Base-by-base conservation (phyloP, 2,888 invertebrate genomes). In the Ephialtes manifestator region DNA sequence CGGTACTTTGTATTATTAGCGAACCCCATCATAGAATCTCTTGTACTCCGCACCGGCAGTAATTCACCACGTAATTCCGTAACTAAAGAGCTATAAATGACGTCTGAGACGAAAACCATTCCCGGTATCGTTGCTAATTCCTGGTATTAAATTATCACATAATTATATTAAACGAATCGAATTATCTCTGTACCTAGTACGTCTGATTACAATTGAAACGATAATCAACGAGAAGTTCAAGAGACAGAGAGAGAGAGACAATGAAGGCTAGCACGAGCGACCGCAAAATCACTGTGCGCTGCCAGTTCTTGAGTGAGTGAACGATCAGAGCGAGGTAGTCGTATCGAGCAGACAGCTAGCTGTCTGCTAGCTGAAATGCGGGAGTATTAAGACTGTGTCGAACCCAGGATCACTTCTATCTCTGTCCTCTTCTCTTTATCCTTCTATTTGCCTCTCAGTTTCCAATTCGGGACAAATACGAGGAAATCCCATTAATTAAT, bases 401-500 rank as follows among this genome's bases (percentile, higher is more conserved):
- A 75, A 35, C 15, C 31, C 11, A 11, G 20, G 51, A 35, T 48
- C 60, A 63, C 24, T 39, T 46, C 70, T 46, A 20, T 48, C 13
- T 24, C 35, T 7, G 31, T 58, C 55, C 48, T 8, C 5, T 31
- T 5, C 18, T 28, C 7, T 28, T 7, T 20, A 4, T 35, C 51
- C 48, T 18, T 58, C 46, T 18, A 24, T 63, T 63, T 35, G 75
- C 48, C 75, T 72, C 71, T 72, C 65, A 65, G 65, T 72, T 72
- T 55, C 51, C 55, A 39, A 53, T 72, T 67, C 63, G 60, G 55
- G 67, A 68, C 78, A 71, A 74, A 68, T 70, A 79, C 78, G 78
- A 70, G 51, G 51, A 79, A 79, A 83, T 79, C 48, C 60, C 60
- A 63, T 83, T 67, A 79, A 78, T 83, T 78, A 78, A 83, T 83